These are phyloP conservation scores for Hyperoplus lanceolatus DNA, from an alignment of 2,797 vertebrate species.

Conservation along the genomic window DNA sequence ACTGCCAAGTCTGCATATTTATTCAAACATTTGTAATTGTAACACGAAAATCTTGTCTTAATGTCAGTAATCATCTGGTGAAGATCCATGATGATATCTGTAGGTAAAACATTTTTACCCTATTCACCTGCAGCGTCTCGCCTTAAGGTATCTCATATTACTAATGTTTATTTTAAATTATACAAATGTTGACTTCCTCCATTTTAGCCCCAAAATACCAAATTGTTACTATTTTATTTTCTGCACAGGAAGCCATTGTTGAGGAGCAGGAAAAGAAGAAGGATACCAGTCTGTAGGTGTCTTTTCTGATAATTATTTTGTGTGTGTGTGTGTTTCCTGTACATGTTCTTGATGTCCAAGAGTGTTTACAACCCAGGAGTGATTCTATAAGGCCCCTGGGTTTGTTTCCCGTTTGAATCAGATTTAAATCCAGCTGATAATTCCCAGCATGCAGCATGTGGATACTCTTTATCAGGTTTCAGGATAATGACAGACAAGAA, in stretches of 20 bases:
- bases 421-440: constrained; percentile 42
- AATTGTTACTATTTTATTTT: constrained; percentile 2
- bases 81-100: too few relatives aligned
- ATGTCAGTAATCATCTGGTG: too few relatives aligned
- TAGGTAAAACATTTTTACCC: too few relatives aligned
- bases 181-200: neutral
- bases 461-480: neutral
- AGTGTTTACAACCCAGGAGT: neutral
- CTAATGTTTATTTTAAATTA: too few relatives aligned
- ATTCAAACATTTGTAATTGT: too few relatives aligned
- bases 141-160: too few relatives aligned
- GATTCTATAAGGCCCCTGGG: neutral
- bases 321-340: neutral
- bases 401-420: neutral
- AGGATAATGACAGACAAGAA: too few relatives aligned
- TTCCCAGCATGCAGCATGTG: constrained; percentile 26
- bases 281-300: constrained; percentile 94
- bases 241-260: constrained; percentile 93
- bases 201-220: neutral
- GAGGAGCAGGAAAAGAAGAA: constrained; percentile 98
- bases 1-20: too few relatives aligned
- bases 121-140: too few relatives aligned
- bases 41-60: too few relatives aligned
- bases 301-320: neutral
- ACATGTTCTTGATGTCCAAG: neutral